A percentile compares a stretch with the other conserved stretches of the same genome.
Conservation (phyloP, 2,797 vertebrate genomes). For the Yasuhikotakia modesta region DNA sequence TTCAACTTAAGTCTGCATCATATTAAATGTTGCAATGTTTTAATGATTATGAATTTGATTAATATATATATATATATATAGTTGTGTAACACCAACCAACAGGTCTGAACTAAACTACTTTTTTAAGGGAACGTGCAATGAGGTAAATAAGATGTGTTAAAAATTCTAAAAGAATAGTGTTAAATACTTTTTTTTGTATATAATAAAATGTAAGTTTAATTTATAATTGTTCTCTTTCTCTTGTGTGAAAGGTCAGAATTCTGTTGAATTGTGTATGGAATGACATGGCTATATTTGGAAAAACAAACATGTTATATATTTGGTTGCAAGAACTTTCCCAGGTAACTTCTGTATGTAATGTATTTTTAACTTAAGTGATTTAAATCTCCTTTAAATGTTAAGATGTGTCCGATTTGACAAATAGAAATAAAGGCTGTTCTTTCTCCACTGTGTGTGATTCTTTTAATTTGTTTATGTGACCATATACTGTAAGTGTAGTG, state of each 20-base stretch:
- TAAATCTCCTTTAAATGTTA: conserved; percentile 62
- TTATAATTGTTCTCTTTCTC: conserved; percentile 39
- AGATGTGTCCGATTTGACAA: conserved; percentile 65
- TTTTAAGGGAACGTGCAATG: conserved; percentile 48
- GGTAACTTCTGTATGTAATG: conserved; percentile 44
- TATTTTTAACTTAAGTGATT: conserved; percentile 49
- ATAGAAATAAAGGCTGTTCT: conserved; percentile 66
- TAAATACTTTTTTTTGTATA: conserved; percentile 40
- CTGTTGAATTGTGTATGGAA: conserved; percentile 25
- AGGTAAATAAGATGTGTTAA: not conserved
- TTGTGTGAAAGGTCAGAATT: conserved; percentile 22
- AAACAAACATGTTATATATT: conserved; percentile 52
- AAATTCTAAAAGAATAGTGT: conserved; percentile 4
- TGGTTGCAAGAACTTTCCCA: conserved; percentile 37
- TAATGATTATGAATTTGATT: not conserved
- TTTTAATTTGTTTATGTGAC: conserved; percentile 1
- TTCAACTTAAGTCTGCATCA: not conserved
- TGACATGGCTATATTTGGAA: conserved; percentile 13
- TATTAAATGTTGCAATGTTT: conserved; percentile 4
- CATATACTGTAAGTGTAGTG: too few relatives aligned
- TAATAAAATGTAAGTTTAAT: conserved; percentile 21
- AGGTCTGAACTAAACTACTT: conserved; percentile 11
- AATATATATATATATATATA: not conserved
- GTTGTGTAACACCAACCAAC: not conserved
- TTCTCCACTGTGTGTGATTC: conserved; percentile 44